Evolutionary conservation across 1,140 invertebrate species (phyloP), one percentile per base, ranked within the genome.

Genomic region (Lepidotrigona ventralis): DNA sequence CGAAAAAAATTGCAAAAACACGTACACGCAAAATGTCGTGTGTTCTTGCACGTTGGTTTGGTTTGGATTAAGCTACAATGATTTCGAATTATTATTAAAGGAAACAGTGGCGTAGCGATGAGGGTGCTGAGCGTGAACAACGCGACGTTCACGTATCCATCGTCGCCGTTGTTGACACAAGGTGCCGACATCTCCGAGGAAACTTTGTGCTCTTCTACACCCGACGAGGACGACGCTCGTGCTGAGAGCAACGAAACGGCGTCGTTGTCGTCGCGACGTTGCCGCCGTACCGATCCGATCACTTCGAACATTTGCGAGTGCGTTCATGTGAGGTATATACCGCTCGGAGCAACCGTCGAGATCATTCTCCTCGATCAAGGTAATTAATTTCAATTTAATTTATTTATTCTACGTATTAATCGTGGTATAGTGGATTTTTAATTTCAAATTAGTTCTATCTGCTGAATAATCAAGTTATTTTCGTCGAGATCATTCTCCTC

Each of bases 361-460:
- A 92, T 97, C 4, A 91, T 97, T 63, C 94, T 97, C 74, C 94
- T 96, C 51, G 96, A 97, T 93, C 95, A 96, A 95, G 96, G 96
- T 97, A 93, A 91, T 64, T 1, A 63, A 29, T 5, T n/a, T 70
- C 53, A 21, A n/a, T 29, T 54, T 14, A 0, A 1, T 3, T 9
- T 8, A 9, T 9, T 19, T n/a, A n/a, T n/a, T 54, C 19, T 0
- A 26, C 6, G 6, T 8, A 46, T 46, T 46, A 9, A 46, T 6
- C 8, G 9, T 46, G 9, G 39, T 8, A 8, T 0, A 46, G 39
- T 46, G n/a, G 33, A 1, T 3, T 33, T 33, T 33, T 0, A 33
- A 33, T 33, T n/a, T n/a, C n/a, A n/a, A n/a, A n/a, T n/a, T n/a
- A n/a, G n/a, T n/a, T n/a, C n/a, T n/a, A n/a, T n/a, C n/a, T n/a